Evolutionary conservation across 1,140 invertebrate species (phyloP).

Genomic region (Frieseomelitta varia): DNA sequence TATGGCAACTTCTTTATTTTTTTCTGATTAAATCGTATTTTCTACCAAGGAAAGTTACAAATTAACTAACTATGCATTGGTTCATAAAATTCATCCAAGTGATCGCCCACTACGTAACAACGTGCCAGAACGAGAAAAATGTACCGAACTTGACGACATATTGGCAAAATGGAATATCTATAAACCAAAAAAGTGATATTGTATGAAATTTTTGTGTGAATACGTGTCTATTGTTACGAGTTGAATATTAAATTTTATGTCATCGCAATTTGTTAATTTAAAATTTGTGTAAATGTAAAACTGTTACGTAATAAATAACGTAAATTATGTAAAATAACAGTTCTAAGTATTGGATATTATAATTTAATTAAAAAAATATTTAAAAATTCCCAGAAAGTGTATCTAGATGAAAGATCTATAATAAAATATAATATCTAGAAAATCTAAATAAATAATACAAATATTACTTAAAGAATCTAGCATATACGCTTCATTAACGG

Average conservation of each 20-base stretch:
- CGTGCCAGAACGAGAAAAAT: constrained; percentile 34
- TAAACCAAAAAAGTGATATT: constrained; percentile 35
- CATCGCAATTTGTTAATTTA: neutral
- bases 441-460: no score
- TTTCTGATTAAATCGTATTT: neutral
- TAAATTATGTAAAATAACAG: constrained; percentile 18
- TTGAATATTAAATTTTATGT: constrained; percentile 9
- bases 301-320: neutral
- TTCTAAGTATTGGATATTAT: neutral
- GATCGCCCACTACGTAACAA: constrained; percentile 7
- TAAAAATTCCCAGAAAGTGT: constrained; percentile 30
- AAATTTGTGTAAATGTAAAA: neutral
- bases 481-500: neutral
- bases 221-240: neutral
- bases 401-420: constrained; percentile 29
- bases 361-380: constrained; percentile 26
- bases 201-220: neutral
- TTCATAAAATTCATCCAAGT: constrained; percentile 22
- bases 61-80: constrained; percentile 11
- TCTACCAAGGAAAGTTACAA: neutral
- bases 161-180: constrained; percentile 59
- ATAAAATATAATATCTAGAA: neutral
- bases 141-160: constrained; percentile 56
- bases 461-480: neutral
- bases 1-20: neutral